phyloP scores from a whole-genome alignment of 2,797 vertebrate species.

The Ciconia nigra region DNA sequence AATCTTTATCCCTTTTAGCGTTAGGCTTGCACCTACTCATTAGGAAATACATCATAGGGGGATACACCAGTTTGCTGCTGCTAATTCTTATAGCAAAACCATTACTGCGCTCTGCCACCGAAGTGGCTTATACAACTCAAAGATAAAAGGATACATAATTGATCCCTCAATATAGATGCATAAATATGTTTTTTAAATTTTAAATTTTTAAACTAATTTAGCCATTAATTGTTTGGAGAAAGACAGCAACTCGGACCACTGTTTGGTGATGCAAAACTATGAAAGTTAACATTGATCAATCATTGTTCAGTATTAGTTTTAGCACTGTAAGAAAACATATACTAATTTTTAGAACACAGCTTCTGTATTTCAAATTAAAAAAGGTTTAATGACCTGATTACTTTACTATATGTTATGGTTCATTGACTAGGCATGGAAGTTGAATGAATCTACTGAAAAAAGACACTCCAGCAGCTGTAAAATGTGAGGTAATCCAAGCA shows the following conservation, averaged over 20 bases:
- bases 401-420: background rate
- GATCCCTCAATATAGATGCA: background rate
- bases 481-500: background rate
- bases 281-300: background rate
- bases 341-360: background rate
- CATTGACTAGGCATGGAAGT: background rate
- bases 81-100: background rate
- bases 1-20: background rate
- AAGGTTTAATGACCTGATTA: background rate
- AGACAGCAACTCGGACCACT: background rate
- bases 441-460: background rate
- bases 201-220: background rate
- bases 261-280: background rate
- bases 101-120: background rate
- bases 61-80: background rate
- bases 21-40: background rate
- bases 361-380: background rate
- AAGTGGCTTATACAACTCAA: background rate
- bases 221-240: background rate
- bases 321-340: background rate
- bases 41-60: background rate
- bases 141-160: background rate
- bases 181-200: background rate
- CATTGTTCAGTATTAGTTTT: background rate
- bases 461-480: background rate